Evolutionary conservation across 2,888 invertebrate species (phyloP).

Genomic region (Epinotia demarniana): DNA sequence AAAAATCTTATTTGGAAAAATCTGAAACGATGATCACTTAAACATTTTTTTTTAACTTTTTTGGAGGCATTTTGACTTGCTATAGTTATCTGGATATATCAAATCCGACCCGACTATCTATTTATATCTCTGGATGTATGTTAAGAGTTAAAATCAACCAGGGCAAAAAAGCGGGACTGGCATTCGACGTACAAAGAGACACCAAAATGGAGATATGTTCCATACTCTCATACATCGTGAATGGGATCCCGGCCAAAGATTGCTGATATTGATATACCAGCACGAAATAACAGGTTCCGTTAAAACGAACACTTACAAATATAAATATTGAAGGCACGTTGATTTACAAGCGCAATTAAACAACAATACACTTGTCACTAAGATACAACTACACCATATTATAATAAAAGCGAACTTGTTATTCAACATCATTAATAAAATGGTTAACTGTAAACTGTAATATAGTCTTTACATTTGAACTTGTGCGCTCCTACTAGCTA

Average conservation of each 20-base stretch:
- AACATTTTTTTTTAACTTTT: too few relatives aligned
- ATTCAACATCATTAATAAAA: constrained; percentile 26
- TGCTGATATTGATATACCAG: neutral
- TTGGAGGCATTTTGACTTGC: too few relatives aligned
- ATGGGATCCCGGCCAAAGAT: neutral
- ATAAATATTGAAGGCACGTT: constrained; percentile 13
- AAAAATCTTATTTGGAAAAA: too few relatives aligned
- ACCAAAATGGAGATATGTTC: neutral
- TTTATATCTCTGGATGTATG: too few relatives aligned
- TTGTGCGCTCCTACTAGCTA: neutral
- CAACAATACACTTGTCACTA: constrained; percentile 14
- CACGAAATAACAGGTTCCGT: neutral
- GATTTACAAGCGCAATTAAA: constrained; percentile 25
- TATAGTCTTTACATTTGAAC: constrained; percentile 4
- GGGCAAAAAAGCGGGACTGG: neutral
- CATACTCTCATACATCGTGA: neutral
- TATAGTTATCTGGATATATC: too few relatives aligned
- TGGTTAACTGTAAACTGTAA: neutral
- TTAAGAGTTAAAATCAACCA: too few relatives aligned
- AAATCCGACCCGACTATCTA: too few relatives aligned
- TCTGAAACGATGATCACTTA: too few relatives aligned
- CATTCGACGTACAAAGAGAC: neutral
- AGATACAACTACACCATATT: constrained; percentile 14
- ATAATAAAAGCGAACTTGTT: constrained; percentile 13
- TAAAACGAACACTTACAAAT: constrained; percentile 25